These are phyloP conservation scores for Gyrodactylus bullatarudis DNA, from an alignment of 1,140 invertebrate species.

Conservation along the genomic window DNA sequence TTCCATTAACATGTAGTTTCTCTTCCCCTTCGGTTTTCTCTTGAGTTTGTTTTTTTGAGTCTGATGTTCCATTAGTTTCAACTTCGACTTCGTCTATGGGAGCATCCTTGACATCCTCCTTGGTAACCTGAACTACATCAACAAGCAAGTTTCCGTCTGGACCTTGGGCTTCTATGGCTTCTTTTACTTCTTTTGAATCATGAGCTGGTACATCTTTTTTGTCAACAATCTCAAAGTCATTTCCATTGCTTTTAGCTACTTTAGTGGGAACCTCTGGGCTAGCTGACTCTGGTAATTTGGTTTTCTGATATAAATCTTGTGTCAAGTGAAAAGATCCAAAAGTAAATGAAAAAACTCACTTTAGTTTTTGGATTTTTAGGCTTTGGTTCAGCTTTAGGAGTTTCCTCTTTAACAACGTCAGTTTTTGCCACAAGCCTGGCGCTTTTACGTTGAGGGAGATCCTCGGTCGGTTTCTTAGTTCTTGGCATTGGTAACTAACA, in stretches of 20 bases:
- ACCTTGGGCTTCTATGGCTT: slow-evolving; percentile 3
- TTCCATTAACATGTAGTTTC: too few relatives aligned
- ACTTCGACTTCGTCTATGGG: too few relatives aligned
- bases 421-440: background rate
- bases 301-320: background rate
- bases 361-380: background rate
- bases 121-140: background rate
- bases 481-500: background rate
- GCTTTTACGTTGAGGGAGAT: background rate
- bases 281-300: slow-evolving; percentile 32
- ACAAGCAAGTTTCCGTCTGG: background rate
- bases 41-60: too few relatives aligned
- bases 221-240: slow-evolving; percentile 1
- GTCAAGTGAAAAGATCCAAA: background rate
- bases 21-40: too few relatives aligned
- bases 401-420: background rate
- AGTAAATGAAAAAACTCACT: background rate
- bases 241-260: background rate
- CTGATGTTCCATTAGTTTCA: too few relatives aligned
- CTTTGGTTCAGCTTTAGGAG: background rate
- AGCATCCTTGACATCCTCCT: background rate
- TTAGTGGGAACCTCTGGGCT: background rate
- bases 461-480: background rate
- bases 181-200: background rate
- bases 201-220: background rate